Evolutionary conservation across 1,140 invertebrate species (phyloP), one percentile per base, ranked within the genome.

Genomic region (Asobara japonica): DNA sequence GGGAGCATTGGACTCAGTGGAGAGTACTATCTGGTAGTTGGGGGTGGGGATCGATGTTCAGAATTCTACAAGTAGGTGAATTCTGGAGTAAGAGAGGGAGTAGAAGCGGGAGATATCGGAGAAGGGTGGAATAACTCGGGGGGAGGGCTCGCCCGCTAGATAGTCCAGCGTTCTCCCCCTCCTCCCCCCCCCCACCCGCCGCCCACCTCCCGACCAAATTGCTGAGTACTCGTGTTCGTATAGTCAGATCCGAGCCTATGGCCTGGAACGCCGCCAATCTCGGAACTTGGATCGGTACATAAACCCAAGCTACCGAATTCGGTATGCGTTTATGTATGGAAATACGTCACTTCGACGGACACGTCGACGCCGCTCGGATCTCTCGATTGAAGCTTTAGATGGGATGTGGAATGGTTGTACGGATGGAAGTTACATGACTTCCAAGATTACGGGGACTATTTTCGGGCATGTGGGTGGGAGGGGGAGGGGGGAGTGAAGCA

Each of bases 311-410:
- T 56, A 27, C n/a, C 3, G 60, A 13, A 29, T 29, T 62, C 31
- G 29, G 27, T 30, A 7, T 13, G 51, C 79, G 76, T 80, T 80
- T 81, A 77, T 78, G 74, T 79, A 79, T 79, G 80, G 76, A 82
- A 82, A 82, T 83, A 74, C 68, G 69, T 61, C 69, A 48, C 31
- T 60, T 8, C 45, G 61, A 27, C 65, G 56, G 67, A 38, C 62
- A 74, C 66, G 45, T 51, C 60, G 61, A 60, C 66, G 65, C 66
- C 27, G 56, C 48, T 29, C 45, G 48, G 31, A 36, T 41, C 29
- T 60, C 72, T 65, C 70, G 66, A 71, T 74, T 27, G 69, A 69
- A 74, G 69, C 38, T 71, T 71, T 27, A 11, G 61, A 71, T 51
- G 36, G 22, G 36, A n/a, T n/a, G n/a, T n/a, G n/a, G n/a, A n/a